Conservation (phyloP, 2,797 vertebrate genomes). For the Hippoglossus hippoglossus region DNA sequence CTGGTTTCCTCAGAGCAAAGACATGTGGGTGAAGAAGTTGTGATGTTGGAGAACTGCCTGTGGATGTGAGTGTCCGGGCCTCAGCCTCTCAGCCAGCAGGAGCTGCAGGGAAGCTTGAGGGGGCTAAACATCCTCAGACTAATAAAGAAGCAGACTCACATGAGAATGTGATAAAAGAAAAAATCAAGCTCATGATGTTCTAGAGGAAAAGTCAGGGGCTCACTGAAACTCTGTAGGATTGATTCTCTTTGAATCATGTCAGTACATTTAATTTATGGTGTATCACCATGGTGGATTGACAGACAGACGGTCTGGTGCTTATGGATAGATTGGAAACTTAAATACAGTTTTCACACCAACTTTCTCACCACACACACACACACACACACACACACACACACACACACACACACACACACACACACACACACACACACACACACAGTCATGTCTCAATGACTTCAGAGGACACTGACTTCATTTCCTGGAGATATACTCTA, state of each 20-base stretch:
- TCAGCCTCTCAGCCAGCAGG: not conserved
- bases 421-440: too few relatives aligned
- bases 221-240: not conserved
- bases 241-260: not conserved
- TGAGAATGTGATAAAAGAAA: not conserved
- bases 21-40: not conserved
- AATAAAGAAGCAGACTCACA: not conserved
- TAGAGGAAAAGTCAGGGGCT: not conserved
- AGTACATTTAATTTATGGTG: too few relatives aligned
- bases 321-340: not conserved
- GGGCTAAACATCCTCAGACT: not conserved
- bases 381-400: too few relatives aligned
- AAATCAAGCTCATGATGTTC: too few relatives aligned
- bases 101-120: not conserved
- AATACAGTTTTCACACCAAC: too few relatives aligned
- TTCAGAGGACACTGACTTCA: too few relatives aligned
- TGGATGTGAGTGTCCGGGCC: not conserved
- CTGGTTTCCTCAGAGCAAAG: conserved; percentile 6
- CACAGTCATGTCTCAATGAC: too few relatives aligned
- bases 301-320: not conserved
- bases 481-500: too few relatives aligned
- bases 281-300: not conserved
- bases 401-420: too few relatives aligned
- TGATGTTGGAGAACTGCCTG: not conserved
- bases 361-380: too few relatives aligned